Base-by-base conservation (phyloP, 2,888 invertebrate genomes). In the Phyto melanocephala region DNA sequence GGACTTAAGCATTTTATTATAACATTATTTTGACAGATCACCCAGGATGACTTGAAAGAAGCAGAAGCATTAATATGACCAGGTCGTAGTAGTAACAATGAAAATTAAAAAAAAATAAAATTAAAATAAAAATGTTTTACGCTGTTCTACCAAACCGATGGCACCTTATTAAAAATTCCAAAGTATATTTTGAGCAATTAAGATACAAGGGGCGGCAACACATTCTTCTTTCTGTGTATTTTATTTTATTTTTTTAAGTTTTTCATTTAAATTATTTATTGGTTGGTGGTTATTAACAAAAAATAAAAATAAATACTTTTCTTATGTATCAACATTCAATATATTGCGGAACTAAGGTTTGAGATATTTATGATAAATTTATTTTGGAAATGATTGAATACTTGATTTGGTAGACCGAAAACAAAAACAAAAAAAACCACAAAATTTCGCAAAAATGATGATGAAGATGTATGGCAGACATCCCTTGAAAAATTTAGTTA, bases 21-120 rank as follows among this genome's bases (percentile, higher is more conserved):
- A 79, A 76, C 79, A 82, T 82, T 76, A 84, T 85, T 85, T 84
- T 85, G 85, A 84, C 84, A 81, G 85, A 86, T 86, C 85, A 85
- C 86, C 86, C 86, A 86, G 83, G 85, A 86, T 85, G 86, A 83
- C 83, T 85, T 84, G 83, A 70, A 70, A 65, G 56, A 50, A 56
- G 42, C 37, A 65, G 56, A 40, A 56, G 42, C 37, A 63, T 50
- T 50, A 68, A 75, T 52, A 67, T 70, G 52, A 52, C 52, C 74
- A 52, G 42, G 2, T 24, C 8, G n/a, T 15, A 24, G n/a, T 15
- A 24, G 28, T 22, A 60, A 80, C 45, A 60, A 54, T 67, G 35
- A 50, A 65, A 70, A 62, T 20, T 2, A 54, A 24, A 11, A 42
- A n/a, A 37, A 47, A 50, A 37, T 15, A 63, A 50, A 7, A 40